Percentiles rank a stretch among this genome's conserved stretches.
Conservation (phyloP, 2,888 invertebrate species). For the Alcis repandata region DNA sequence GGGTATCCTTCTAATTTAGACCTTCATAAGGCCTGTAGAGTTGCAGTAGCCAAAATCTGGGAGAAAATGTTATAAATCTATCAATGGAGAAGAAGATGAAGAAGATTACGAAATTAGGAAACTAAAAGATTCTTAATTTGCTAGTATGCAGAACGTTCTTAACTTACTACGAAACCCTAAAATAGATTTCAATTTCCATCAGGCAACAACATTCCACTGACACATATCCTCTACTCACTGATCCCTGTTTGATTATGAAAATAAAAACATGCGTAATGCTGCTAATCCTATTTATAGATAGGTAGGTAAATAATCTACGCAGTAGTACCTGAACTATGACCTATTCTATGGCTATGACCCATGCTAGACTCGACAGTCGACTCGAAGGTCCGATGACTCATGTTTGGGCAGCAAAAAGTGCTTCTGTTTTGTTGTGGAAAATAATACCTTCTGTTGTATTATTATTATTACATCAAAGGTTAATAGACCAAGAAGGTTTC, state of each 20-base stretch:
- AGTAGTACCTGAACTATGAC: no score
- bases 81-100: no score
- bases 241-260: slow-evolving; percentile 16
- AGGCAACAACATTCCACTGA: slow-evolving; percentile 1
- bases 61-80: no score
- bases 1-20: no score
- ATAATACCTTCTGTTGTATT: no score
- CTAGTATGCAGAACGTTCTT: background rate
- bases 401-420: slow-evolving; percentile 18
- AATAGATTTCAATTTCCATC: background rate
- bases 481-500: no score
- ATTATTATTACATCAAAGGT: no score
- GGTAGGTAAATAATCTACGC: slow-evolving; percentile 32
- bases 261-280: slow-evolving; percentile 24
- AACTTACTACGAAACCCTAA: background rate
- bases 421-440: background rate
- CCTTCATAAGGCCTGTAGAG: no score
- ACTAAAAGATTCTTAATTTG: no score
- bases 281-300: slow-evolving; percentile 27
- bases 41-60: no score
- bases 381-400: slow-evolving; percentile 44
- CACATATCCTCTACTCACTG: slow-evolving; percentile 12
- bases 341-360: no score
- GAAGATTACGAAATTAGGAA: no score
- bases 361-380: slow-evolving; percentile 24